Base-by-base conservation (phyloP, 2,888 invertebrate genomes). In the Eledona agricola region DNA sequence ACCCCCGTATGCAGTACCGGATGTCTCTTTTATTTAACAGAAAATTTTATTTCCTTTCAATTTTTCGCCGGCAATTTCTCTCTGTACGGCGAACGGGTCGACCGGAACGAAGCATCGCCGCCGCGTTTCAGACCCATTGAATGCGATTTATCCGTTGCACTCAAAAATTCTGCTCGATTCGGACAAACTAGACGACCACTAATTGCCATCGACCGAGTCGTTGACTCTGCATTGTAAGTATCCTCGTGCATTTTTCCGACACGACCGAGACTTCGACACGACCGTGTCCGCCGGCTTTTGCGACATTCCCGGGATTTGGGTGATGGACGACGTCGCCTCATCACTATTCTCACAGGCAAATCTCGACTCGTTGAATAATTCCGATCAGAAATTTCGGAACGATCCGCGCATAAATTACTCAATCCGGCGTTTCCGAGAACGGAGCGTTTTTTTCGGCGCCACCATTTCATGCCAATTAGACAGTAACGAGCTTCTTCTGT, bases 391-490 rank as follows among this genome's bases (percentile, higher is more conserved):
- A 35, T 19, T 66, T 66, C 57, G 59, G 63, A 55, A 67, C 65
- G 63, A 57, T 62, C 65, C 57, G 62, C 62, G 67, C 67, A 68
- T 68, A 65, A 52, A 68, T 68, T 68, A 67, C 49, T 45, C 51
- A 35, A 57, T 63, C 62, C 54, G 57, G 59, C 51, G 13, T 47
- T 47, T 47, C 47, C 28, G 7, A 11, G 47, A 47, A 47, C 13
- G 3, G 32, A 10, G 11, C 15, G 4, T 40, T 40, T 37, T 28
- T 40, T 3, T 7, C 3, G 38, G 11, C 37, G 23, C 5, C 31
- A 31, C 19, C 17, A 31, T 31, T 43, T 43, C 29, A 22, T 43
- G 43, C 43, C 34, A 51, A 40, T 42, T 51, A 32, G 17, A 25
- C 11, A 15, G 31, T 31, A 23, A 22, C 22, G 25, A 45, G 32